These are phyloP conservation scores for Holothuria leucospilota DNA, from an alignment of 53 echinoderm and acorn worm species.

Conservation along the genomic window DNA sequence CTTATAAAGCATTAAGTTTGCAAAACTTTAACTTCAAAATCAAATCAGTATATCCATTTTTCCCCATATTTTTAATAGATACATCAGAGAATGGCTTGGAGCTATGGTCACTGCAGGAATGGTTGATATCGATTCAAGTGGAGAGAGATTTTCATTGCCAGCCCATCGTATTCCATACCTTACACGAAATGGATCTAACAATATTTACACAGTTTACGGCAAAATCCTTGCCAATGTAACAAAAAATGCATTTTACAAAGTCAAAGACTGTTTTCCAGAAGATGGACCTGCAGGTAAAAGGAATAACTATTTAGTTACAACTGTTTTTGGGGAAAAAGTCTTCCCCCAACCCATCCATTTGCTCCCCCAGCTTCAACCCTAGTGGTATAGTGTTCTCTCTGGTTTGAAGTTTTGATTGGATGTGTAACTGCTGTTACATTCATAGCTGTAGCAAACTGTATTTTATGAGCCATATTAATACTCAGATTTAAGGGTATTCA, in stretches of 20 bases:
- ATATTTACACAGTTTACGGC: neutral
- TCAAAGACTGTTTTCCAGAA: neutral
- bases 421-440: too few relatives aligned
- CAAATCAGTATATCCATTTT: too few relatives aligned
- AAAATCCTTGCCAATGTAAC: neutral
- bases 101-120: slow-evolving; percentile 21
- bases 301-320: neutral
- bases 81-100: slow-evolving; percentile 19
- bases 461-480: too few relatives aligned
- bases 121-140: slow-evolving; percentile 7
- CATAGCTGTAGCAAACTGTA: too few relatives aligned
- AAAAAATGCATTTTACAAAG: slow-evolving; percentile 17
- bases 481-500: too few relatives aligned
- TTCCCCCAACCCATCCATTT: too few relatives aligned
- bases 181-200: neutral
- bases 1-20: too few relatives aligned
- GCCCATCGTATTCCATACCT: slow-evolving; percentile 2
- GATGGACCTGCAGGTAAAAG: neutral
- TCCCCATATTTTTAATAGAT: neutral
- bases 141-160: slow-evolving; percentile 1
- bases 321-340: neutral
- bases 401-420: too few relatives aligned
- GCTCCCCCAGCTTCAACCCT: too few relatives aligned
- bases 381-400: too few relatives aligned
- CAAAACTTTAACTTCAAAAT: too few relatives aligned